Evolutionary conservation across 2,888 invertebrate species (phyloP).

Genomic region (Strigamia maritima): DNA sequence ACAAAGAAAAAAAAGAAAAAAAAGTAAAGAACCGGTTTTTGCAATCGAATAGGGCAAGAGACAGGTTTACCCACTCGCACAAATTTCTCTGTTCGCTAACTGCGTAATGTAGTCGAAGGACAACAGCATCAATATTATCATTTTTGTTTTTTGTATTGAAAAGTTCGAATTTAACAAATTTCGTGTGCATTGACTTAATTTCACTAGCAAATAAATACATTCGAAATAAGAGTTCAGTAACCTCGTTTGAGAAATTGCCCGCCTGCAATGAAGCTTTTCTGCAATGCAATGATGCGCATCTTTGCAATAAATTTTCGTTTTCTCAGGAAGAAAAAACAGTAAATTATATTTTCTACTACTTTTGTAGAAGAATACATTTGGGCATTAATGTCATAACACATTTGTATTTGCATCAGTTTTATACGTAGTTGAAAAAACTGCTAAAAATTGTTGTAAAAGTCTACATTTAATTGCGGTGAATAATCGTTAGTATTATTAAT

Average conservation of each 20-base stretch:
- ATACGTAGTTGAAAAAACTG: too few relatives aligned
- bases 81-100: background rate
- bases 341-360: too few relatives aligned
- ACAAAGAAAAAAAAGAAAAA: background rate
- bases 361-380: too few relatives aligned
- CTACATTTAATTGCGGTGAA: background rate
- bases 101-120: background rate
- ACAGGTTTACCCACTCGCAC: constrained; percentile 16
- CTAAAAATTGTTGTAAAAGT: too few relatives aligned
- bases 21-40: background rate
- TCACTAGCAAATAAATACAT: background rate
- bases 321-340: background rate
- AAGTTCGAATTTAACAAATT: too few relatives aligned
- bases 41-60: constrained; percentile 11
- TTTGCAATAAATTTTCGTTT: background rate
- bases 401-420: too few relatives aligned
- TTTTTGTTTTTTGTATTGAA: too few relatives aligned
- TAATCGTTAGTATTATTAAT: background rate
- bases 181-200: too few relatives aligned
- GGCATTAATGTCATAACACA: too few relatives aligned
- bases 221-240: background rate
- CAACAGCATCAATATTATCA: background rate
- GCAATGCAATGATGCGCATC: constrained; percentile 22
- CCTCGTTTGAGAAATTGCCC: constrained; percentile 7
- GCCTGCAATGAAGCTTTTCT: constrained; percentile 26